Percentiles rank a stretch among this genome's conserved stretches.
phyloP scores from a whole-genome alignment of 2,888 invertebrate genomes.

The Leptopilina syphax region DNA sequence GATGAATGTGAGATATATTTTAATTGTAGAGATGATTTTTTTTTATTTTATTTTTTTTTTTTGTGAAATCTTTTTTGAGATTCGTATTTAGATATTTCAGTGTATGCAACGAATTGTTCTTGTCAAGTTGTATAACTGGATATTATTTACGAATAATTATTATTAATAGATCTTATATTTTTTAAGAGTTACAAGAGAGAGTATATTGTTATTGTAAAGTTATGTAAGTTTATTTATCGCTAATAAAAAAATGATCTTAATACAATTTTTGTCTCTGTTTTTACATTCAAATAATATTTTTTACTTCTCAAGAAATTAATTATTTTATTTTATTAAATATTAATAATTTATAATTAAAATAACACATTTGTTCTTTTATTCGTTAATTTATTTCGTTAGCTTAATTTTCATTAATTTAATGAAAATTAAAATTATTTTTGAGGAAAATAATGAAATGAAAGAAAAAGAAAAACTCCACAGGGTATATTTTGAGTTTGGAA shows the following conservation, averaged over 20 bases:
- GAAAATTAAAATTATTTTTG: too few species aligned
- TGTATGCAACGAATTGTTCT: constrained; percentile 5
- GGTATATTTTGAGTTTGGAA: too few species aligned
- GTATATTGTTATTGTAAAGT: constrained; percentile 76
- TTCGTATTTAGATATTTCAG: not conserved
- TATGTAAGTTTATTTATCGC: constrained; percentile 77
- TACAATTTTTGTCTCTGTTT: constrained; percentile 45
- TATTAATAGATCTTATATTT: constrained; percentile 74
- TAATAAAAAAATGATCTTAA: constrained; percentile 72
- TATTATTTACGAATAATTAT: constrained; percentile 65
- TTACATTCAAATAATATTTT: not conserved
- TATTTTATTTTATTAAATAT: too few species aligned
- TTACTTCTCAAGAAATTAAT: not conserved
- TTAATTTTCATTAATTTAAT: too few species aligned
- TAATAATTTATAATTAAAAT: too few species aligned
- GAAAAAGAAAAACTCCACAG: too few species aligned
- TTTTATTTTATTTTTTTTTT: not conserved
- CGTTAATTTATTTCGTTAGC: too few species aligned
- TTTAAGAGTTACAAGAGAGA: constrained; percentile 71
- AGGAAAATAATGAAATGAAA: too few species aligned
- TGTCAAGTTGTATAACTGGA: constrained; percentile 35
- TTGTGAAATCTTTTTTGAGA: not conserved
- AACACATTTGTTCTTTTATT: too few species aligned
- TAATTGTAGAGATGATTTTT: too few species aligned
- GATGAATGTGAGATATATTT: too few species aligned